phyloP scores from a whole-genome alignment of 2,888 invertebrate species.

The Pachydiplax longipennis region DNA sequence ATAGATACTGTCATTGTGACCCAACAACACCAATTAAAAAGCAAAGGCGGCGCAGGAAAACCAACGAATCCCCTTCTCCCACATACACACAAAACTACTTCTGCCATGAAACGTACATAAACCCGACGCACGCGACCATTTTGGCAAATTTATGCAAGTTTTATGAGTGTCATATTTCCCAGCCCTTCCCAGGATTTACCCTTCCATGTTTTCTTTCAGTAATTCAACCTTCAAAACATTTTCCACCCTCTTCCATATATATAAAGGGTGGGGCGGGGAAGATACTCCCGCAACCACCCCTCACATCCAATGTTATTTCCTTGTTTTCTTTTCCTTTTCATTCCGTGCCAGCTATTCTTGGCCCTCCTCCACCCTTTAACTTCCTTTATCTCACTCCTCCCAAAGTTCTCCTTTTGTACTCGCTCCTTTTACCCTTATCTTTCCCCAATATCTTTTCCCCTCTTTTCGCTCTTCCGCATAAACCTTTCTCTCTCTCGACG shows the following conservation, averaged over 20 bases:
- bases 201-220: slow-evolving; percentile 28
- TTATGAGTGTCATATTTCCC: slow-evolving; percentile 7
- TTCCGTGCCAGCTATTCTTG: slow-evolving; percentile 38
- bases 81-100: background rate
- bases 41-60: background rate
- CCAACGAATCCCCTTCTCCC: background rate
- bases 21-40: background rate
- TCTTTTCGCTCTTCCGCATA: background rate
- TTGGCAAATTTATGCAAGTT: slow-evolving; percentile 33
- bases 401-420: background rate
- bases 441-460: background rate
- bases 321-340: slow-evolving; percentile 32
- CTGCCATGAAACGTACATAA: background rate
- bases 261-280: background rate
- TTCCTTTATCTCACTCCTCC: background rate
- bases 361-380: background rate
- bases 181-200: background rate
- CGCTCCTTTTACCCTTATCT: background rate
- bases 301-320: slow-evolving; percentile 39
- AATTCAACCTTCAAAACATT: slow-evolving; percentile 30
- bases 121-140: slow-evolving; percentile 19
- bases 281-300: background rate
- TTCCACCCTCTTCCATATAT: background rate
- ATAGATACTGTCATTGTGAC: background rate
- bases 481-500: background rate